Evolutionary conservation across 2,113 vertebrate species (phyloP).

Genomic region (Rattus rattus): DNA sequence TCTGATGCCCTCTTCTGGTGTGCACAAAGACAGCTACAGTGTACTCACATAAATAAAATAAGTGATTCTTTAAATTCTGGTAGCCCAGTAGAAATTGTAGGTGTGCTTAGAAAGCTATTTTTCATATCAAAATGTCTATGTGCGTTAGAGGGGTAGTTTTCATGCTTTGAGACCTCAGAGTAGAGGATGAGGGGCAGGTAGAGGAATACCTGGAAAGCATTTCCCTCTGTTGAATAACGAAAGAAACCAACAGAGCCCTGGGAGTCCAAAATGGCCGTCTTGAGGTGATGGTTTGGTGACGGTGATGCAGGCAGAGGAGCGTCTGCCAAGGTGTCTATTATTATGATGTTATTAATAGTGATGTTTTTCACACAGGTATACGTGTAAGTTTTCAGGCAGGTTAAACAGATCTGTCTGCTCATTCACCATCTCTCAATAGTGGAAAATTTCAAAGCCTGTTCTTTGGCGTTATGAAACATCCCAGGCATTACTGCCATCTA

Average conservation of each 20-base stretch:
- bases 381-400: background rate
- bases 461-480: background rate
- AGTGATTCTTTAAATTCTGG: background rate
- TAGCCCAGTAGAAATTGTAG: background rate
- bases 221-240: constrained; percentile 24
- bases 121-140: background rate
- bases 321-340: background rate
- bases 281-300: background rate
- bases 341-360: background rate
- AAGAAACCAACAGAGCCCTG: background rate
- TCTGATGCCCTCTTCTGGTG: no score
- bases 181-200: background rate
- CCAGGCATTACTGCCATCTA: background rate
- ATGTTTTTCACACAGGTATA: background rate
- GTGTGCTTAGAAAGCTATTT: constrained; percentile 24
- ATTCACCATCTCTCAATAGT: background rate
- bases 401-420: background rate
- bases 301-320: background rate
- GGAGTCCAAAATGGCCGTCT: background rate
- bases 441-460: background rate
- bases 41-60: no score
- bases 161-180: background rate
- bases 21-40: no score
- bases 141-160: constrained; percentile 40
- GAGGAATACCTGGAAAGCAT: background rate